These are phyloP conservation scores for Cephus rjabovi DNA, from an alignment of 2,888 invertebrate species.

Conservation along the genomic window DNA sequence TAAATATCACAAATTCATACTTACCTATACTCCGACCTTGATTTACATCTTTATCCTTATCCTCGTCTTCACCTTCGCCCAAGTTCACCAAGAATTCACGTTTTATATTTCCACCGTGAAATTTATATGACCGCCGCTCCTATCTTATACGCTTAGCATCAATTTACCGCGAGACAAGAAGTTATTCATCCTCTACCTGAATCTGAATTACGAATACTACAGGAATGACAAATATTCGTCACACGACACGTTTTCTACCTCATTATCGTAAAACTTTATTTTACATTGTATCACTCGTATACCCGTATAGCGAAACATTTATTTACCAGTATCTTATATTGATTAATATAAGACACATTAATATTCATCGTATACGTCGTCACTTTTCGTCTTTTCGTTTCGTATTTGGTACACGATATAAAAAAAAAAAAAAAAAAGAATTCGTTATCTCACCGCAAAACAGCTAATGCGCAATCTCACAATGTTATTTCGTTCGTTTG, in stretches of 20 bases:
- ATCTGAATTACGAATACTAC: neutral
- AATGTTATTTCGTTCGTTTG: slow-evolving; percentile 28
- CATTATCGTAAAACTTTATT: neutral
- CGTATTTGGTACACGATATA: neutral
- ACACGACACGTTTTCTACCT: neutral
- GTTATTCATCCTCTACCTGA: neutral
- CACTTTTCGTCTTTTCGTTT: no score
- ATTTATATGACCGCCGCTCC: neutral
- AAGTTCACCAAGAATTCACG: neutral
- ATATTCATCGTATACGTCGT: no score
- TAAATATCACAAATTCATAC: neutral
- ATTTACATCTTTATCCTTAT: neutral
- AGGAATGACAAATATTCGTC: neutral
- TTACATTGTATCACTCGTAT: neutral
- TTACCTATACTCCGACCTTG: neutral
- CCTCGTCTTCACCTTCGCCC: neutral
- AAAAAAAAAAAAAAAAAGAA: neutral
- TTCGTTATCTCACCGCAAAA: neutral
- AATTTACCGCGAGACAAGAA: neutral
- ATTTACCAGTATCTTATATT: no score
- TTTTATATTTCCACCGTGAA: neutral
- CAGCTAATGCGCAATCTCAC: neutral
- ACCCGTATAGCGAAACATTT: neutral
- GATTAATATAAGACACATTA: no score
- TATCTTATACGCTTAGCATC: neutral